Evolutionary conservation across 2,797 vertebrate species (phyloP), one percentile per base, ranked within the genome.

Genomic region (Acridotheres tristis): DNA sequence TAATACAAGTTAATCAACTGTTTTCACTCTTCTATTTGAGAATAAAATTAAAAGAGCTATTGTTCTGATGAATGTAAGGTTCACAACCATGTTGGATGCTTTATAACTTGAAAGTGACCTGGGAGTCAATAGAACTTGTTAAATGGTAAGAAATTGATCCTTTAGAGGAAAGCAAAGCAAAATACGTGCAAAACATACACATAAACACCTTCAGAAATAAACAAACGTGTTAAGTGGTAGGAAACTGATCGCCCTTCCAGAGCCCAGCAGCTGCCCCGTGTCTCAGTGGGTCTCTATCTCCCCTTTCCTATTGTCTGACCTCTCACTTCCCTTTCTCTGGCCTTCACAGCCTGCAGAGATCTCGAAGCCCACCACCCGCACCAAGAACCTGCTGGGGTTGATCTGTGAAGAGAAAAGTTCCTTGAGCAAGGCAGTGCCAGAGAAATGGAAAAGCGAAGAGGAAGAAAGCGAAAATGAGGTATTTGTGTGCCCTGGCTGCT

Each of bases 371-470:
- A 32, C 50, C 50, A 17, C 83, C 32, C 54, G 4, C 47, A 11
- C 40, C n/a, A 96, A 81, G 53, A 97, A 92, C 71, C 80, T 97
- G 42, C 92, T 98, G 82, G 97, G 96, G 73, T 95, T 94, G 58
- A 77, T 95, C 63, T 97, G 96, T 1, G 97, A 98, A 22, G 98
- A 98, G 96, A 96, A 93, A 68, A 95, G 95, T 10, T 97, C 96
- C 19, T 73, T 97, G 36, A 72, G 63, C 43, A 43, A 97, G 14
- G 94, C 95, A 2, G 96, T 85, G 42, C 94, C 97, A 19, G 97
- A 97, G 9, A 93, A 96, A 30, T 93, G 96, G 47, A 97, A 45
- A 9, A 86, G 90, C 0, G 97, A 98, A 40, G 98, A 98, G 50
- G 96, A 95, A 2, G 96, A 96, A 6, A 97, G 95, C 4, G 96